Conservation (phyloP, 2,888 invertebrate species). For the Amphipyra berbera region DNA sequence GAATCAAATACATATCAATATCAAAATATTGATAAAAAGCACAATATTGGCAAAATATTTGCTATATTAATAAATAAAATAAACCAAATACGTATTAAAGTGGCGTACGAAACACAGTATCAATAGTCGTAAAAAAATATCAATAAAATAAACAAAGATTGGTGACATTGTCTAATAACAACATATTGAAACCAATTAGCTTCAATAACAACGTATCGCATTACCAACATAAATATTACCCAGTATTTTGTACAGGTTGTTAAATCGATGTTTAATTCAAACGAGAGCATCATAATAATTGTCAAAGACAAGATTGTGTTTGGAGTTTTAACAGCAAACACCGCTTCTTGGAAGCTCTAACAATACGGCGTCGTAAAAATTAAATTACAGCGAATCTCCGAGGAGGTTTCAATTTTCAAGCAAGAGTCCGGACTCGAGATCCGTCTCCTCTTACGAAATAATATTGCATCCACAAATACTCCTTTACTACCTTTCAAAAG, state of each 20-base stretch:
- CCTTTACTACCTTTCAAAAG: conserved; percentile 29
- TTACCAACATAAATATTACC: conserved; percentile 39
- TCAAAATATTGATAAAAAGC: neutral
- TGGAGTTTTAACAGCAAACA: conserved; percentile 78
- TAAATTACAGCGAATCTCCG: conserved; percentile 82
- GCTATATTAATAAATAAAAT: conserved; percentile 19
- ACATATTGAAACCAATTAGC: conserved; percentile 48
- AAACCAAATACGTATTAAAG: conserved; percentile 25
- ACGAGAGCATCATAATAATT: conserved; percentile 55
- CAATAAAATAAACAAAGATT: conserved; percentile 32
- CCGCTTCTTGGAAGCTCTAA: conserved; percentile 74
- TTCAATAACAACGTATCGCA: conserved; percentile 45
- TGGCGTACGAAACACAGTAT: conserved; percentile 22
- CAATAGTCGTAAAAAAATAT: conserved; percentile 35
- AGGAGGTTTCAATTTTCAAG: conserved; percentile 83
- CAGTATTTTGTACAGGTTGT: conserved; percentile 22
- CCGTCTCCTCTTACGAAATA: conserved; percentile 75
- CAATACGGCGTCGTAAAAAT: conserved; percentile 85
- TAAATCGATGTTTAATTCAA: conserved; percentile 51
- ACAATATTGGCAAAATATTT: conserved; percentile 1
- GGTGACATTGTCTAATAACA: conserved; percentile 40
- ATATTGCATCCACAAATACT: conserved; percentile 70
- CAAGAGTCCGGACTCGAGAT: conserved; percentile 73
- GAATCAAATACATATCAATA: neutral
- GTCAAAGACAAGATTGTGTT: conserved; percentile 61